Percentiles rank a stretch among this genome's conserved stretches.
Conservation (phyloP, 2,888 invertebrate genomes). For the Venusia cambrica region DNA sequence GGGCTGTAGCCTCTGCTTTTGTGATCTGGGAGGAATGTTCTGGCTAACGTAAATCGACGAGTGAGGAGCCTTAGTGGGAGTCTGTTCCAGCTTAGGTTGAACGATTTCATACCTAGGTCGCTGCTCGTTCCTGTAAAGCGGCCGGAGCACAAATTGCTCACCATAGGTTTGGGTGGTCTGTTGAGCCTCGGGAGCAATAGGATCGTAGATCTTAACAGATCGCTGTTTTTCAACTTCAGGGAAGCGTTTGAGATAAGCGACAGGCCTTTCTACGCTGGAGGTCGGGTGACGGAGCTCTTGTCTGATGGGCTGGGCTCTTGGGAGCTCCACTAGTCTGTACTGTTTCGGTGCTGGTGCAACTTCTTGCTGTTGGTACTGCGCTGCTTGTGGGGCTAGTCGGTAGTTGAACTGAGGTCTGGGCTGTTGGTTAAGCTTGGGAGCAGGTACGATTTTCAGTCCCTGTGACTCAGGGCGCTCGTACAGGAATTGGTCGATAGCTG, state of each 20-base stretch:
- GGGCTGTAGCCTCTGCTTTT: slow-evolving; percentile 47
- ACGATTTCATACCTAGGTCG: slow-evolving; percentile 55
- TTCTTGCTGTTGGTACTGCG: slow-evolving; percentile 64
- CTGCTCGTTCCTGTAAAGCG: slow-evolving; percentile 59
- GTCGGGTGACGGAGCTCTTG: slow-evolving; percentile 58
- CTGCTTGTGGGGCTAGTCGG: slow-evolving; percentile 51
- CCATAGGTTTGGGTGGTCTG: slow-evolving; percentile 52
- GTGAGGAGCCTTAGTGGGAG: slow-evolving; percentile 61
- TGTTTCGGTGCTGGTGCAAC: slow-evolving; percentile 63
- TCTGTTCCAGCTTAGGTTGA: slow-evolving; percentile 47
- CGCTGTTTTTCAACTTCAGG: slow-evolving; percentile 65
- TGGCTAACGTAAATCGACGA: slow-evolving; percentile 71
- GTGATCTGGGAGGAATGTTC: slow-evolving; percentile 56
- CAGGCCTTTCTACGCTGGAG: slow-evolving; percentile 58
- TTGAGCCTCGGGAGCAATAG: slow-evolving; percentile 47
- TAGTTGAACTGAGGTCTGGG: slow-evolving; percentile 46
- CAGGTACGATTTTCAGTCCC: slow-evolving; percentile 69
- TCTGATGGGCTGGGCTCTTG: slow-evolving; percentile 51
- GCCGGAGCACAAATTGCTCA: slow-evolving; percentile 66
- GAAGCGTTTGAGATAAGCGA: slow-evolving; percentile 65
- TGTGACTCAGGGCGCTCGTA: slow-evolving; percentile 67
- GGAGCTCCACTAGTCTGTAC: slow-evolving; percentile 60
- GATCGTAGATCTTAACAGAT: slow-evolving; percentile 61
- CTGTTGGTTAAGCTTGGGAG: slow-evolving; percentile 64
- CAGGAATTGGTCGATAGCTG: slow-evolving; percentile 48